Base-by-base conservation (phyloP, 2,888 invertebrate genomes). In the Protodeltote pygarga region DNA sequence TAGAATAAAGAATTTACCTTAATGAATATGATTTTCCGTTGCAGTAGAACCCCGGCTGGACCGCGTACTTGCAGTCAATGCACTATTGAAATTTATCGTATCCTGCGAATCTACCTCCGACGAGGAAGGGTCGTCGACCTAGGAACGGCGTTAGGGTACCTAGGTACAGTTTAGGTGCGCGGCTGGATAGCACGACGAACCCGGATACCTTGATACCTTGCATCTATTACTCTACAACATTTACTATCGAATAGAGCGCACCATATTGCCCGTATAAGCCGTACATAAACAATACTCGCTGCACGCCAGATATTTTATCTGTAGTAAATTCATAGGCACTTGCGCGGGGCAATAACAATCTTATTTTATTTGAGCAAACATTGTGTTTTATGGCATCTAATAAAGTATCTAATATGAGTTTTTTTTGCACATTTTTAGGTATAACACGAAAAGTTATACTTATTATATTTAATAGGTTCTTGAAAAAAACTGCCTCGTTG, bases 21-120 rank as follows among this genome's bases (percentile, higher is more conserved):
- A 51, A 63, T 41, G 37, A 51, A 28, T 51, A 53, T 66, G 58
- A 68, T 71, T 75, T 66, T 65, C 58, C 59, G 61, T 62, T 57
- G 57, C 60, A 61, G 63, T 71, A 71, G 71, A 75, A 73, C 79
- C 71, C 70, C 57, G 71, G 60, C 69, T 65, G 60, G 70, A 57
- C 70, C 67, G 71, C 72, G 73, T 77, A 73, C 70, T 73, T 77
- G 76, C 81, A 89, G 85, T 87, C 86, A 87, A 87, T 89, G 87
- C 81, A 85, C 86, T 85, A 87, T 89, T 89, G 88, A 89, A 91
- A 89, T 89, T 90, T 89, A 91, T 88, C 83, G 89, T 87, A 86
- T 87, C 89, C 90, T 83, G 87, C 84, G 79, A 87, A 89, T 87
- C 86, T 88, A 78, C 84, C 80, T 85, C 83, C 83, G 81, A 76